phyloP scores from a whole-genome alignment of 2,888 invertebrate genomes.

The Orchesella flavescens region DNA sequence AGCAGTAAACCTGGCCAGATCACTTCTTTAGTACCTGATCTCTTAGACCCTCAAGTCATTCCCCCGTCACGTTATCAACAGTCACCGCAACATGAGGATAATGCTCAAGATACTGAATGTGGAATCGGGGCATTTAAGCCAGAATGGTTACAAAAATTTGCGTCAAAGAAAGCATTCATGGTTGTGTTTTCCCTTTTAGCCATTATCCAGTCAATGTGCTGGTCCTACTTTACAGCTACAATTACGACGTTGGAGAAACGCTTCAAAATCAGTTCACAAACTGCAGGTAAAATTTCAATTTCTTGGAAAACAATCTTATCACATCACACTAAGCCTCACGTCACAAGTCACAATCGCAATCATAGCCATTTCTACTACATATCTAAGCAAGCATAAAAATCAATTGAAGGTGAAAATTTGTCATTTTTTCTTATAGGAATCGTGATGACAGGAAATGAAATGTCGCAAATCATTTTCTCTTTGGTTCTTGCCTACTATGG shows the following conservation, averaged over 20 bases:
- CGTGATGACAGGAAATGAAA: conserved; percentile 84
- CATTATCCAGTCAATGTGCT: conserved; percentile 81
- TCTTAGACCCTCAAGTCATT: conserved; percentile 30
- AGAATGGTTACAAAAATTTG: conserved; percentile 78
- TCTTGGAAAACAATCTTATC: background rate
- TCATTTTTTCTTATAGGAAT: conserved; percentile 76
- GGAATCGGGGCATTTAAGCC: conserved; percentile 78
- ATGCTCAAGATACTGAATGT: conserved; percentile 74
- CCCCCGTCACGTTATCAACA: background rate
- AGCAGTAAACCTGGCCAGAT: conserved; percentile 48
- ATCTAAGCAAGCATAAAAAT: too few relatives aligned
- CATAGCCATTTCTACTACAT: too few relatives aligned
- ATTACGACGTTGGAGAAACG: conserved; percentile 84
- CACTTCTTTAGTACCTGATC: conserved; percentile 45
- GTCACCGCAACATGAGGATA: background rate
- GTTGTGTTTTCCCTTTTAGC: conserved; percentile 78
- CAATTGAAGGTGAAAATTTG: background rate
- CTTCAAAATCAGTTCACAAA: conserved; percentile 83
- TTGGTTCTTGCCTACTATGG: conserved; percentile 82
- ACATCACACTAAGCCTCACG: too few relatives aligned
- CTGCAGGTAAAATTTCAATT: conserved; percentile 77
- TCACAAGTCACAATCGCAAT: too few relatives aligned
- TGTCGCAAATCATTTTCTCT: conserved; percentile 82
- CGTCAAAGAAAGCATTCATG: conserved; percentile 79
- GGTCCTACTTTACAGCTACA: conserved; percentile 83